Percentiles rank a stretch among this genome's conserved stretches.
Evolutionary conservation across 2,797 vertebrate genomes (phyloP).

Genomic region (Helicolenus hilgendorfi): DNA sequence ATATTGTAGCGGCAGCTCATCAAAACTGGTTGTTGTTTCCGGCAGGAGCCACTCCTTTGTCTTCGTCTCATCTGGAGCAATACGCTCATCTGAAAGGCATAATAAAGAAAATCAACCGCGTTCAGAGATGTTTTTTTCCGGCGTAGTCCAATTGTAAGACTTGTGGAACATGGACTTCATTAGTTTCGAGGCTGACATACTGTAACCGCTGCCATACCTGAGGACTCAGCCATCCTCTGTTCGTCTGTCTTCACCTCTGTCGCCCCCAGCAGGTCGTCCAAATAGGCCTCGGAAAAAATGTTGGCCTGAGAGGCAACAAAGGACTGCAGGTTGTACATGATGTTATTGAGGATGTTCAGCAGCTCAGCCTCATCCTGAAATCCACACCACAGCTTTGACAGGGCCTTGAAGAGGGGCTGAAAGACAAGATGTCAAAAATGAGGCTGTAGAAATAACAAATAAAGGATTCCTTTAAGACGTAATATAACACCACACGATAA

Average conservation of each 20-base stretch:
- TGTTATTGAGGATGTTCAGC: slow-evolving; percentile 88
- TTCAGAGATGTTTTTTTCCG: background rate
- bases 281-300: slow-evolving; percentile 84
- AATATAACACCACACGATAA: background rate
- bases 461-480: background rate
- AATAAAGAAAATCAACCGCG: background rate
- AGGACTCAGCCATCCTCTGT: slow-evolving; percentile 87
- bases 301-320: slow-evolving; percentile 88
- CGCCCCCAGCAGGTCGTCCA: slow-evolving; percentile 87
- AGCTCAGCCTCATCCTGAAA: slow-evolving; percentile 93
- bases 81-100: slow-evolving; percentile 82
- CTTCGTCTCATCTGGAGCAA: slow-evolving; percentile 85
- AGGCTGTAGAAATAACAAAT: background rate
- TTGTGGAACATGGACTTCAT: background rate
- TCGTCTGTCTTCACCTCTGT: slow-evolving; percentile 91
- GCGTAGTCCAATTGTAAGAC: background rate
- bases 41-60: slow-evolving; percentile 94
- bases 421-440: background rate
- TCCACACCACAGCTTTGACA: slow-evolving; percentile 91
- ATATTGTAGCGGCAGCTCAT: slow-evolving; percentile 91
- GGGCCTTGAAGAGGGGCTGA: slow-evolving; percentile 92
- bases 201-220: slow-evolving; percentile 80
- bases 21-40: slow-evolving; percentile 87
- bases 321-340: slow-evolving; percentile 87
- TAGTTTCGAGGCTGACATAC: background rate